phyloP scores from a whole-genome alignment of 2,113 vertebrate species.

The Aegithalos caudatus region DNA sequence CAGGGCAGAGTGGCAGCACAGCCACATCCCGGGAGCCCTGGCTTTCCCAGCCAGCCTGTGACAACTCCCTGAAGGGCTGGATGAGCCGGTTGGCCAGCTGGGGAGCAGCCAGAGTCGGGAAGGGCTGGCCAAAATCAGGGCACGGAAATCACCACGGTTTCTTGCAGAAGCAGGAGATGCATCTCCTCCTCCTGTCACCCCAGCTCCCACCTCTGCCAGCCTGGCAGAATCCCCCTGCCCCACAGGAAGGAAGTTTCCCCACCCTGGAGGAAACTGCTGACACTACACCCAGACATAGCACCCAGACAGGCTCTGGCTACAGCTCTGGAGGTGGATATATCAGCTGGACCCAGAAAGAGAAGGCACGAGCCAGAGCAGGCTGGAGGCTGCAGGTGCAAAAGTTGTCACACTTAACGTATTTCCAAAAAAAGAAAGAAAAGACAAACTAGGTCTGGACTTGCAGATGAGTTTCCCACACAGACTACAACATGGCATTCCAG shows the following conservation, averaged over 20 bases:
- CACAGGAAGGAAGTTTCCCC: no score
- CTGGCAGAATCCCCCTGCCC: not conserved
- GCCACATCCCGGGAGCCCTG: rapidly evolving
- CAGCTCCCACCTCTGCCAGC: not conserved
- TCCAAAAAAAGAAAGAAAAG: not conserved
- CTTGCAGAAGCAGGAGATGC: not conserved
- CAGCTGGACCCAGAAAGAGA: not conserved
- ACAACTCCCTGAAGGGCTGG: not conserved
- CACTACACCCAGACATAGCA: rapidly evolving
- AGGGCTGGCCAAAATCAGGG: not conserved
- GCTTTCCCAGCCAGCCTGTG: not conserved
- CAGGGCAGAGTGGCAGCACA: not conserved
- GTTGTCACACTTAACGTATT: not conserved
- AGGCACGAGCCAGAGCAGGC: not conserved
- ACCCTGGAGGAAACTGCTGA: not conserved
- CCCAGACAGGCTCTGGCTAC: not conserved
- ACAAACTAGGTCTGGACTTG: not conserved
- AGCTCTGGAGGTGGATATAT: not conserved
- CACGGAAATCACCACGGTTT: not conserved
- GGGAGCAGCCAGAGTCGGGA: not conserved
- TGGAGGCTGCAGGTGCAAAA: not conserved
- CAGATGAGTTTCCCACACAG: not conserved
- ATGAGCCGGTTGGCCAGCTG: not conserved
- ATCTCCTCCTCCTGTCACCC: rapidly evolving
- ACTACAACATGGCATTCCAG: not conserved